Base-by-base conservation (phyloP, 2,113 vertebrate genomes). In the Neolamprologus kungweensis region DNA sequence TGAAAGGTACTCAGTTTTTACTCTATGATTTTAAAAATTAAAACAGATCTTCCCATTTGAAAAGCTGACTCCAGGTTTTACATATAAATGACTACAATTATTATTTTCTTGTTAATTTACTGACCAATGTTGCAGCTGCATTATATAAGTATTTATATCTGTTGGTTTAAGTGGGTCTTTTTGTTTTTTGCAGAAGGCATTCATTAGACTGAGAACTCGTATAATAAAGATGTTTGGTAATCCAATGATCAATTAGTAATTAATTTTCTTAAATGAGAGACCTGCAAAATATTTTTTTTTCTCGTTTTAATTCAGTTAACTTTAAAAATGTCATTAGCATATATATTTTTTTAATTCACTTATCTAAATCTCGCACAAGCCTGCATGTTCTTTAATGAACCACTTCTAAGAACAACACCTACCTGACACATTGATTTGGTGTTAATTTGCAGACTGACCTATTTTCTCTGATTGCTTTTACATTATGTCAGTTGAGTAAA, bases 401-500 rank as follows among this genome's bases (percentile, higher is more conserved):
- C 9, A 37, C 9, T 57, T 80, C 50, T 28, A 33, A 4, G 31
- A 91, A 65, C 80, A 65, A 84, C 83, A 33, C 35, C 79, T 6
- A 51, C 78, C 79, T 84, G 50, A 88, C 87, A 82, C 80, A 23
- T 80, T 8, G 1, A 5, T 51, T 58, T 5, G 31, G 50, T 82
- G 87, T 92, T 84, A 28, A 73, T 91, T 84, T 87, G 51, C 81
- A 31, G 9, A 90, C 53, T 96, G 94, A 92, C 94, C 94, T 82
- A 28, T 83, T 94, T 95, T 84, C 54, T 73, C 21, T 40, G 6
- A 40, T 82, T 23, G 17, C 21, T 37, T 71, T 37, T 71, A 55
- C 81, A n/a, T 90, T 92, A 82, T 91, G 84, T 78, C 91, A 85
- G 86, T 90, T 88, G 89, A 86, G 91, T 93, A 91, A 94, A 93